Conservation (phyloP, 2,888 invertebrate genomes). For the Operophtera brumata region DNA sequence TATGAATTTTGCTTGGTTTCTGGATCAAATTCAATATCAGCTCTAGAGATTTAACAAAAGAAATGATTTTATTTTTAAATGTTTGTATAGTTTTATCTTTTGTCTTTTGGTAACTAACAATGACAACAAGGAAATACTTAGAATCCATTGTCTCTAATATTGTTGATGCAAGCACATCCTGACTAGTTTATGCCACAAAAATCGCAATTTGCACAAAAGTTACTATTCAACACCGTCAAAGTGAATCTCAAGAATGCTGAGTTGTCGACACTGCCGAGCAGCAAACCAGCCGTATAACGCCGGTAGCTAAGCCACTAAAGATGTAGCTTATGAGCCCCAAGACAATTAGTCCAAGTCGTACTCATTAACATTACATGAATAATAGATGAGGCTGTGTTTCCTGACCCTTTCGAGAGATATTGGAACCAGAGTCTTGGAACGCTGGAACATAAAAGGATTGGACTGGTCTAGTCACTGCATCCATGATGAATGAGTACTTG, state of each 20-base stretch:
- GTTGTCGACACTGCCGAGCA: not conserved
- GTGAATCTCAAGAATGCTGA: constrained; percentile 6
- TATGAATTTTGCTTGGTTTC: too few species aligned
- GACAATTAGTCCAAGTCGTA: constrained; percentile 34
- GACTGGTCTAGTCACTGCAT: constrained; percentile 23
- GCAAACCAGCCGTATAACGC: constrained; percentile 11
- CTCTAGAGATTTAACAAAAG: too few species aligned
- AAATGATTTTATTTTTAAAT: too few species aligned
- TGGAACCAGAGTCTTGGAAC: constrained; percentile 10
- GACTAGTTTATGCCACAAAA: too few species aligned
- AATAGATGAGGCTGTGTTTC: constrained; percentile 28
- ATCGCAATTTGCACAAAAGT: too few species aligned
- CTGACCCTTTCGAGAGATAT: constrained; percentile 20
- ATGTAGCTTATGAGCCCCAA: constrained; percentile 32
- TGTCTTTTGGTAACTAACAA: too few species aligned
- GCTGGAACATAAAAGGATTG: constrained; percentile 17
- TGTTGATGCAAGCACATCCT: too few species aligned
- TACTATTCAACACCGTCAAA: constrained; percentile 3
- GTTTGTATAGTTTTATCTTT: too few species aligned
- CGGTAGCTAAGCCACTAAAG: constrained; percentile 16
- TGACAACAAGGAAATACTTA: too few species aligned
- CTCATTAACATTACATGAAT: constrained; percentile 36
- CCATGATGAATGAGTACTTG: constrained; percentile 28
- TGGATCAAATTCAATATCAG: too few species aligned
- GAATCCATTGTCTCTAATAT: too few species aligned